phyloP scores from a whole-genome alignment of 2,113 vertebrate species.

The Etheostoma spectabile region DNA sequence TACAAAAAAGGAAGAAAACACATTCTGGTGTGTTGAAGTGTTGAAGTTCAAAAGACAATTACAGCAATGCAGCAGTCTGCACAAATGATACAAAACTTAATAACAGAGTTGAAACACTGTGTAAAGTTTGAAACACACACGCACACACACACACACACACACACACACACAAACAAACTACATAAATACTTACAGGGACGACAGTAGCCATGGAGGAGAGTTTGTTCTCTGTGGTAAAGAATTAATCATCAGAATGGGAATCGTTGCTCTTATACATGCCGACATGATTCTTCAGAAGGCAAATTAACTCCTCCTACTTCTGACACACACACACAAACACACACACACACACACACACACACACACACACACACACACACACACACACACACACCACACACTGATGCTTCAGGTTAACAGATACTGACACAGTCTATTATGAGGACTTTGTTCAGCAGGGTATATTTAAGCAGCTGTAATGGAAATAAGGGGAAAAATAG shows the following conservation, averaged over 20 bases:
- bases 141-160: constrained; percentile 3
- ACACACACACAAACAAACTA: constrained; percentile 22
- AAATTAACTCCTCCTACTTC: constrained; percentile 46
- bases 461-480: constrained; percentile 76
- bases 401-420: constrained; percentile 70
- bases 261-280: constrained; percentile 59
- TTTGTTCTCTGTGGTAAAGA: constrained; percentile 5
- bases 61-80: background rate
- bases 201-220: constrained; percentile 78
- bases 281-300: background rate
- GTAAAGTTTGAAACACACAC: background rate
- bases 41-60: background rate
- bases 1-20: background rate
- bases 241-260: background rate
- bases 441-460: constrained; percentile 60
- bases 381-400: constrained; percentile 22
- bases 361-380: constrained; percentile 12
- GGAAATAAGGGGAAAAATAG: constrained; percentile 11
- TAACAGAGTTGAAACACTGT: background rate
- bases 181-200: constrained; percentile 80
- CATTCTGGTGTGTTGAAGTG: background rate
- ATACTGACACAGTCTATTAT: constrained; percentile 65
- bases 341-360: constrained; percentile 54
- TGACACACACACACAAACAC: constrained; percentile 48
- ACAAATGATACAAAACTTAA: background rate